Percentiles rank a stretch among this genome's conserved stretches.
Conservation (phyloP, 2,797 vertebrate genomes). For the Danio jaintianensis region DNA sequence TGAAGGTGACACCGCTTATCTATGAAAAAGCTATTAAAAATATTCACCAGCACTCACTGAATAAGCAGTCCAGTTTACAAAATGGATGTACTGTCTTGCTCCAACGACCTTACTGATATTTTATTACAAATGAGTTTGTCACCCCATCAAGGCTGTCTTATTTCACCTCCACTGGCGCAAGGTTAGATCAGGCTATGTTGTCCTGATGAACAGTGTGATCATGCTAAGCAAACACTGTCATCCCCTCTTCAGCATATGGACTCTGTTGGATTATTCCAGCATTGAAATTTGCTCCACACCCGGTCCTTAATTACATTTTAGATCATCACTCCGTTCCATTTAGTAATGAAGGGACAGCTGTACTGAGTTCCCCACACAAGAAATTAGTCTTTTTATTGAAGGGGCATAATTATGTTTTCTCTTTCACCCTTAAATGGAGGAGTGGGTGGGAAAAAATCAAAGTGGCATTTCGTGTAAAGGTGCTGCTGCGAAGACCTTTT, state of each 20-base stretch:
- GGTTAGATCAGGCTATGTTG: background rate
- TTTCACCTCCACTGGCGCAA: slow-evolving; percentile 25
- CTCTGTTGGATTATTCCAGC: slow-evolving; percentile 71
- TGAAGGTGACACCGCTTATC: slow-evolving; percentile 15
- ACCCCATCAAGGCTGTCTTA: slow-evolving; percentile 7
- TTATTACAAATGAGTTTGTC: slow-evolving; percentile 31
- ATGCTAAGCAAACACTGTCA: slow-evolving; percentile 41
- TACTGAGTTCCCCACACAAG: slow-evolving; percentile 70
- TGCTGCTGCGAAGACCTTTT: background rate
- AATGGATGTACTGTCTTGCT: background rate
- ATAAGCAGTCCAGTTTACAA: slow-evolving; percentile 7
- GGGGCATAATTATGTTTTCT: slow-evolving; percentile 76
- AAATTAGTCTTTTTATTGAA: slow-evolving; percentile 80
- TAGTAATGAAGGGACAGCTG: slow-evolving; percentile 81
- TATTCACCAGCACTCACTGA: slow-evolving; percentile 6
- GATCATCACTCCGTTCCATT: slow-evolving; percentile 81
- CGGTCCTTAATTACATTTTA: slow-evolving; percentile 80
- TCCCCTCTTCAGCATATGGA: slow-evolving; percentile 52
- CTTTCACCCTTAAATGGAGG: slow-evolving; percentile 50
- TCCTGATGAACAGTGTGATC: background rate
- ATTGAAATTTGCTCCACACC: slow-evolving; percentile 78
- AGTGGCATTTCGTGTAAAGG: slow-evolving; percentile 51
- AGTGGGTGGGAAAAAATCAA: slow-evolving; percentile 36
- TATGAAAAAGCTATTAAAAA: background rate
- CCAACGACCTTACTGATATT: slow-evolving; percentile 6